A percentile compares a stretch with the other conserved stretches of the same genome.
Conservation (phyloP, 2,888 invertebrate species). For the Zygothrica quintamaculata region DNA sequence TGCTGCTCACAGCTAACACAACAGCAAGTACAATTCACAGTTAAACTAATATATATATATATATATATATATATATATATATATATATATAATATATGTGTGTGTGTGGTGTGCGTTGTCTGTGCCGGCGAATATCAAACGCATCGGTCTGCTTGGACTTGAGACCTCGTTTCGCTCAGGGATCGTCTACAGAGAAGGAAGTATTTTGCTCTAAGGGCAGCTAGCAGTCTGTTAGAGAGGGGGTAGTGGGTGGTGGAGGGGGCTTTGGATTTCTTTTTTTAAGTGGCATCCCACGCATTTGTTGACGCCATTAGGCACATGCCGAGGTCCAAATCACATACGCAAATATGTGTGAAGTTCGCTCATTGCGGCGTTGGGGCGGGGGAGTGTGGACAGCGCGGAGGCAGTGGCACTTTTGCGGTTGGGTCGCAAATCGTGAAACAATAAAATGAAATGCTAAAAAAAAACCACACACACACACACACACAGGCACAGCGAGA, state of each 20-base stretch:
- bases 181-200: no score
- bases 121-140: conserved; percentile 51
- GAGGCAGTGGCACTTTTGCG: background rate
- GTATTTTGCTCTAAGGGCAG: no score
- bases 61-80: background rate
- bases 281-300: conserved; percentile 63
- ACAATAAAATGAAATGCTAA: conserved; percentile 38
- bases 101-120: conserved; percentile 14
- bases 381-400: background rate
- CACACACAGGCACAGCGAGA: no score
- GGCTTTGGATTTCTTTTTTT: conserved; percentile 23
- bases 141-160: conserved; percentile 44
- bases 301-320: conserved; percentile 72
- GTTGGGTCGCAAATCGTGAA: conserved; percentile 33
- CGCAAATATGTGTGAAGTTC: conserved; percentile 59
- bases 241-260: background rate
- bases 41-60: conserved; percentile 7
- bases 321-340: conserved; percentile 66
- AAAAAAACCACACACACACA: no score
- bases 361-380: conserved; percentile 1
- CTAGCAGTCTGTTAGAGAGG: no score
- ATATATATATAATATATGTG: background rate
- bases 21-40: conserved; percentile 18
- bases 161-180: conserved; percentile 20
- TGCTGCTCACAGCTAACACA: background rate